Evolutionary conservation across 2,888 invertebrate species (phyloP), one percentile per base, ranked within the genome.

Genomic region (Elegia similella): DNA sequence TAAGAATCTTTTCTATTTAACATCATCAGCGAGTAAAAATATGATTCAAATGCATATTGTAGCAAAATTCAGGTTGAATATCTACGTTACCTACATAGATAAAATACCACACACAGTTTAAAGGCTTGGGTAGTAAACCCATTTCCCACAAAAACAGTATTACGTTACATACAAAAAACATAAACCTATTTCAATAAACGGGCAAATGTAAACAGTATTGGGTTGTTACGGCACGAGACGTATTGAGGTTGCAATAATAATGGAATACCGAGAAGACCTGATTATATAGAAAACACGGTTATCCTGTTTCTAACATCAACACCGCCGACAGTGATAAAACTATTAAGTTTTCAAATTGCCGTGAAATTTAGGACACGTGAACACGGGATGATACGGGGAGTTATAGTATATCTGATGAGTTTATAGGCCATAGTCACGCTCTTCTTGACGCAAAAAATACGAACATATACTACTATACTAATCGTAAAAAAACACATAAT

Each of bases 261-360:
- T 65, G 61, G 58, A 64, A 75, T 81, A 76, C 76, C 53, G 62
- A 67, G 76, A 75, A 63, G 82, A 81, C 84, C 86, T 69, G 76
- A 83, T 82, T 82, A 75, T 58, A 61, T 48, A 66, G 52, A 64
- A 68, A 84, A 86, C 82, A 82, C 85, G 88, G 89, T 88, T 81
- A 84, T 77, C 75, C 70, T 70, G 68, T 73, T 72, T 69, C 71
- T 64, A 62, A 66, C 34, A 65, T 61, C 50, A 56, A 61, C 65
- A 68, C 60, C 64, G 63, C 65, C 59, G 61, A 38, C 43, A 30
- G 38, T 50, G 56, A 48, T 44, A 55, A 34, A 34, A 55, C 44
- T 44, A 52, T 59, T 59, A 62, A 59, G 58, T 46, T 60, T 55
- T 47, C 42, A 52, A 61, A 63, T 48, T 47, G 53, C 52, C 55